Conservation (phyloP, 35 echinoderm and acorn worm species). For the Amphiura filiformis region DNA sequence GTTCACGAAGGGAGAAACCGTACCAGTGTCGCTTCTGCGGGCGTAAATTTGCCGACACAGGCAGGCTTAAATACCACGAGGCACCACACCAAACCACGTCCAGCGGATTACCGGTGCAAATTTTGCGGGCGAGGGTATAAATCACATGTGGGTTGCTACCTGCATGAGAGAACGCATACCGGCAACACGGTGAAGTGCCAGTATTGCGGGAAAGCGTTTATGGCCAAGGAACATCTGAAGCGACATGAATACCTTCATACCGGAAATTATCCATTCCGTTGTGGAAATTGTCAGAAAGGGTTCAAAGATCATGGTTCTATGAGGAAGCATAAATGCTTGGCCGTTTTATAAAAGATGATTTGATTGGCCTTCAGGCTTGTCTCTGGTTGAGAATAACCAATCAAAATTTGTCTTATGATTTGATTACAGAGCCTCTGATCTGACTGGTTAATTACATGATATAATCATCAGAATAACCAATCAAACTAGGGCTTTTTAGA, state of each 20-base stretch:
- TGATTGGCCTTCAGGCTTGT: too few species aligned
- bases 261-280: neutral
- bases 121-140: neutral
- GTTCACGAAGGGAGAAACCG: neutral
- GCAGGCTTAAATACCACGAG: neutral
- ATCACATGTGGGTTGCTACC: neutral
- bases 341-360: neutral
- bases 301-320: neutral
- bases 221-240: constrained; percentile 4
- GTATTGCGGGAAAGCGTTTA: constrained; percentile 6
- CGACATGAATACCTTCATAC: neutral
- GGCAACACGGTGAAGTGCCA: neutral
- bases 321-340: neutral
- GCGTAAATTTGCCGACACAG: neutral
- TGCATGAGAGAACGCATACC: neutral
- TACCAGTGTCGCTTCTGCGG: neutral
- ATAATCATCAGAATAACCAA: too few species aligned
- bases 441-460: too few species aligned
- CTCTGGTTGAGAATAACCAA: too few species aligned
- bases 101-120: neutral
- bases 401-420: too few species aligned
- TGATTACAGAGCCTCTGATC: too few species aligned
- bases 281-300: neutral
- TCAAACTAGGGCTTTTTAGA: too few species aligned
- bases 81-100: neutral